Percentiles rank a stretch among this genome's conserved stretches.
These are phyloP conservation scores for Rhodophaea formosa DNA, from an alignment of 2,888 invertebrate species.

Conservation along the genomic window DNA sequence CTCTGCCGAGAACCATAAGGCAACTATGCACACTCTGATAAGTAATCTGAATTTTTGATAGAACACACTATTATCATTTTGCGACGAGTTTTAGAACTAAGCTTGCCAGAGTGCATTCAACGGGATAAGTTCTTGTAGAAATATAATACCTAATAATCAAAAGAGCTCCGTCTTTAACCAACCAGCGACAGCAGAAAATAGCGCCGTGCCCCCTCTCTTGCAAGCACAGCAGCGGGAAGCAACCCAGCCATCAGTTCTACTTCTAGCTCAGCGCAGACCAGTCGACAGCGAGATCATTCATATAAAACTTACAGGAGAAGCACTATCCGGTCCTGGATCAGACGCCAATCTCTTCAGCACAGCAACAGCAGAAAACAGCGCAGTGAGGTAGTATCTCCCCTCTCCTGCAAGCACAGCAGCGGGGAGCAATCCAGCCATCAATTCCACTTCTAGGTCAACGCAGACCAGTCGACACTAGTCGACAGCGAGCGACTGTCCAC, in stretches of 20 bases:
- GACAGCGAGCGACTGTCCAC: slow-evolving; percentile 94
- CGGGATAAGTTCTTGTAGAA: too few species aligned
- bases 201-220: slow-evolving; percentile 95
- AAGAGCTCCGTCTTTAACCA: too few species aligned
- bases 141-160: too few species aligned
- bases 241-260: slow-evolving; percentile 77
- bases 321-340: slow-evolving; percentile 57
- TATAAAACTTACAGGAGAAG: slow-evolving; percentile 58
- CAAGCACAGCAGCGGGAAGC: slow-evolving; percentile 92
- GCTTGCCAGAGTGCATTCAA: too few species aligned
- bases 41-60: too few species aligned
- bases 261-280: slow-evolving; percentile 46
- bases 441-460: slow-evolving; percentile 96
- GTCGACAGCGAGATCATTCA: too few species aligned
- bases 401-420: slow-evolving; percentile 95
- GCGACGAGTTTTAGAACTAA: too few species aligned
- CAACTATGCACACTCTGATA: too few species aligned
- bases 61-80: too few species aligned
- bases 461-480: slow-evolving; percentile 87
- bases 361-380: slow-evolving; percentile 95
- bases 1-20: too few species aligned
- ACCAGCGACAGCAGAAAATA: slow-evolving; percentile 94
- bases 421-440: slow-evolving; percentile 97
- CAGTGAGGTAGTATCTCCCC: slow-evolving; percentile 96
- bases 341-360: slow-evolving; percentile 87